Conservation (phyloP, 1,140 invertebrate genomes). For the Hestina assimilis region DNA sequence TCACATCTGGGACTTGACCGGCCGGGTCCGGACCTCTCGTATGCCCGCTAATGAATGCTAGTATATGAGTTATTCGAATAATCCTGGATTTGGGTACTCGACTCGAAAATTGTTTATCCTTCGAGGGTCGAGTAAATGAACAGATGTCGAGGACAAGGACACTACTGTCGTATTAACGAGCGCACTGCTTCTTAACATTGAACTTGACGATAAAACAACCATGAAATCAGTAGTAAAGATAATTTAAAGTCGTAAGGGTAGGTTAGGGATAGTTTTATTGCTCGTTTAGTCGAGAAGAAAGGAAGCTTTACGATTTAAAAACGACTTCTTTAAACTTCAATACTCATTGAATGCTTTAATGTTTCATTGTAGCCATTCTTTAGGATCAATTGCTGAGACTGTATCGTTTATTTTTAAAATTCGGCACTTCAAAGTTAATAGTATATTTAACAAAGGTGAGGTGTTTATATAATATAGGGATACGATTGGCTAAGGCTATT, state of each 20-base stretch:
- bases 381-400: neutral
- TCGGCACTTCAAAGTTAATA: neutral
- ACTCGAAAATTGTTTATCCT: constrained; percentile 55
- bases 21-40: constrained; percentile 65
- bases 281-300: constrained; percentile 12
- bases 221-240: constrained; percentile 73
- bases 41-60: constrained; percentile 62
- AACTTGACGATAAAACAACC: constrained; percentile 71
- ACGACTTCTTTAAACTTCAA: neutral
- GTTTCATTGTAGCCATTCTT: neutral
- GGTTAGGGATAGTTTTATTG: constrained; percentile 44
- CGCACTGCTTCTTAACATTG: constrained; percentile 51
- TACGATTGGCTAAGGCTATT: constrained; percentile 32
- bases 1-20: constrained; percentile 62
- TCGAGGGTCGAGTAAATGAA: constrained; percentile 31
- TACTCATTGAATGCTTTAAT: neutral
- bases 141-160: constrained; percentile 57
- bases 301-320: neutral
- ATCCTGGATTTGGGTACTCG: constrained; percentile 39
- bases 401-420: neutral
- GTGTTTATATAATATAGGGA: constrained; percentile 33
- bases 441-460: neutral
- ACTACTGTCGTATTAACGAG: constrained; percentile 50
- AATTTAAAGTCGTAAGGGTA: constrained; percentile 49
- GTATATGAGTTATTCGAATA: constrained; percentile 39